Percentiles rank a stretch among this genome's conserved stretches.
Evolutionary conservation across 2,888 invertebrate species (phyloP).

Genomic region (Gonocerus acuteangulatus): DNA sequence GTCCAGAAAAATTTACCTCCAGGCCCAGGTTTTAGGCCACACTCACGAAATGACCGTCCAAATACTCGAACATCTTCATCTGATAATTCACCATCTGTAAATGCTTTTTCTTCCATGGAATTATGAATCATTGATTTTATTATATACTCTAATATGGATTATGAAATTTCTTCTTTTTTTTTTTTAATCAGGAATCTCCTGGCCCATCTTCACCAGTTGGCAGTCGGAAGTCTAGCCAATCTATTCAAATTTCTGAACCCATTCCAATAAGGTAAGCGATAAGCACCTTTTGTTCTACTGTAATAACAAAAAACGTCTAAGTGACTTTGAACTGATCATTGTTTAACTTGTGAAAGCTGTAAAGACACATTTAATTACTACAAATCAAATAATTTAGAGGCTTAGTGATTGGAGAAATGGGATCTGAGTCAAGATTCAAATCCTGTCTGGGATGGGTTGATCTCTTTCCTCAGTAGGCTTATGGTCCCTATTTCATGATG

Average conservation of each 20-base stretch:
- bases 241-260: constrained; percentile 57
- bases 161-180: not conserved
- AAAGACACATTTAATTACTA: no score
- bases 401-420: no score
- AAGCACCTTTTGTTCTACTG: not conserved
- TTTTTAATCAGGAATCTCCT: constrained; percentile 32
- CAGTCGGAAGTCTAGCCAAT: constrained; percentile 21
- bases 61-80: constrained; percentile 22
- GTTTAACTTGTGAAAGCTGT: no score
- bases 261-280: constrained; percentile 67
- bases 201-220: constrained; percentile 32
- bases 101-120: not conserved
- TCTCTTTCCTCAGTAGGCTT: no score
- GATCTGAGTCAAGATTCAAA: no score
- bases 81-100: constrained; percentile 31
- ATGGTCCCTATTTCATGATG: no score
- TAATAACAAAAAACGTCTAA: not conserved
- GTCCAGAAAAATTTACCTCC: constrained; percentile 89
- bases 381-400: no score
- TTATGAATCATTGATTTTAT: not conserved
- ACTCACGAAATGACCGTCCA: constrained; percentile 69
- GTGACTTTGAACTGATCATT: no score
- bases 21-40: constrained; percentile 86
- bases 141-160: not conserved
- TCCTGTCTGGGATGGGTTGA: no score